phyloP scores from a whole-genome alignment of 2,888 invertebrate genomes.

The Orthosia cruda region DNA sequence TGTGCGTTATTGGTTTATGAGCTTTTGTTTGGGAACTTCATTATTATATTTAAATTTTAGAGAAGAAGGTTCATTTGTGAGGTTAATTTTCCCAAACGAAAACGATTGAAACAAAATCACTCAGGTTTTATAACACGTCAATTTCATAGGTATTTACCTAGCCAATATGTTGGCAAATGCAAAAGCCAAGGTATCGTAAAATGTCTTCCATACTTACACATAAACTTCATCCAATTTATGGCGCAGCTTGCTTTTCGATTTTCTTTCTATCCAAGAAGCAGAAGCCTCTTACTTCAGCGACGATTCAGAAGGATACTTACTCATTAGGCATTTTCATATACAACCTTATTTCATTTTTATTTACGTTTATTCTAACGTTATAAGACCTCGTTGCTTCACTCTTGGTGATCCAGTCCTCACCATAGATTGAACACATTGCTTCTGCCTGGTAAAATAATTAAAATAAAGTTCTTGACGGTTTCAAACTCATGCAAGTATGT shows the following conservation, averaged over 20 bases:
- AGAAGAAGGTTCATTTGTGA: too few species aligned
- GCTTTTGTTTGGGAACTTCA: too few species aligned
- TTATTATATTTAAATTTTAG: too few species aligned
- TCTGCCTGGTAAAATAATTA: neutral
- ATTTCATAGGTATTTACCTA: neutral
- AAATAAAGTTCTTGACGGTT: neutral
- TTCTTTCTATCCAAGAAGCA: slow-evolving; percentile 93
- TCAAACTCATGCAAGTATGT: too few species aligned
- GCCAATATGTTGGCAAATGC: neutral
- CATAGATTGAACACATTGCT: slow-evolving; percentile 94
- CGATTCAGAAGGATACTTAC: slow-evolving; percentile 91
- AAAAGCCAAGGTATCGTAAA: neutral
- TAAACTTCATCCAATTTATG: slow-evolving; percentile 93
- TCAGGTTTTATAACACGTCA: too few species aligned
- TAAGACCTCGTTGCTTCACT: slow-evolving; percentile 91
- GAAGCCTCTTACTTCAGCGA: slow-evolving; percentile 94
- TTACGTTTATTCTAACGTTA: slow-evolving; percentile 91
- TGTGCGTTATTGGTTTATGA: too few species aligned
- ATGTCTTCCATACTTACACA: slow-evolving; percentile 90
- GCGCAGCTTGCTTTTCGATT: slow-evolving; percentile 91
- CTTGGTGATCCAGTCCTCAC: slow-evolving; percentile 93
- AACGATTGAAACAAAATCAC: too few species aligned
- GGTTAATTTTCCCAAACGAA: too few species aligned
- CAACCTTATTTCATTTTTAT: slow-evolving; percentile 90
- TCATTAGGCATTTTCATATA: slow-evolving; percentile 93